A percentile compares a stretch with the other conserved stretches of the same genome.
These are phyloP conservation scores for Cepphus grylle DNA, from an alignment of 2,113 vertebrate genomes.

Conservation along the genomic window DNA sequence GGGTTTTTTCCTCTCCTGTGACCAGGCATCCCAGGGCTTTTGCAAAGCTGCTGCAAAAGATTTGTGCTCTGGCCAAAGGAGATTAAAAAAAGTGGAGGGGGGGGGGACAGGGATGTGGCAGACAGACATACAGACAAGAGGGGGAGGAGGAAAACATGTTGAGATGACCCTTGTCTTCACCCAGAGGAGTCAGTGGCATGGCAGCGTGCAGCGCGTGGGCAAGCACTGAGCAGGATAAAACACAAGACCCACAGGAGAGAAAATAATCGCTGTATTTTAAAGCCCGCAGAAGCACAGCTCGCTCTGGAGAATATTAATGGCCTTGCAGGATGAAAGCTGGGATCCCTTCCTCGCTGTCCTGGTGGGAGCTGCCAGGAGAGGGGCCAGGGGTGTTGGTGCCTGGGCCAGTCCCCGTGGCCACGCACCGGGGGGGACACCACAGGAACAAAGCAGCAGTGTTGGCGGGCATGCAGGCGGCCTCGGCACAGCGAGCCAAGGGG, in stretches of 20 bases:
- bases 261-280: not conserved
- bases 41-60: not conserved
- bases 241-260: not conserved
- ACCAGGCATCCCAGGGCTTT: not conserved
- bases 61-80: not conserved
- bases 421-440: accelerated
- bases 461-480: not conserved
- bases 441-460: not conserved
- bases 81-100: not conserved
- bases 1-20: not conserved
- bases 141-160: not conserved
- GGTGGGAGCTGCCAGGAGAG: not conserved
- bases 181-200: not conserved
- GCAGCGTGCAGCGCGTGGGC: not conserved
- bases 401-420: accelerated
- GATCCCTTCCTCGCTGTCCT: not conserved
- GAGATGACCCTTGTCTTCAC: accelerated
- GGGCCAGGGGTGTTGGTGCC: not conserved
- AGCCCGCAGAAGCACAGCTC: not conserved
- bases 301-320: not conserved
- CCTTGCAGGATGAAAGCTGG: not conserved
- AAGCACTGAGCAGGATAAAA: not conserved
- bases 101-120: not conserved
- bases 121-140: not conserved
- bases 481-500: not conserved